Evolutionary conservation across 1,140 invertebrate species (phyloP), one percentile per base, ranked within the genome.

Genomic region (Coelopa frigida): DNA sequence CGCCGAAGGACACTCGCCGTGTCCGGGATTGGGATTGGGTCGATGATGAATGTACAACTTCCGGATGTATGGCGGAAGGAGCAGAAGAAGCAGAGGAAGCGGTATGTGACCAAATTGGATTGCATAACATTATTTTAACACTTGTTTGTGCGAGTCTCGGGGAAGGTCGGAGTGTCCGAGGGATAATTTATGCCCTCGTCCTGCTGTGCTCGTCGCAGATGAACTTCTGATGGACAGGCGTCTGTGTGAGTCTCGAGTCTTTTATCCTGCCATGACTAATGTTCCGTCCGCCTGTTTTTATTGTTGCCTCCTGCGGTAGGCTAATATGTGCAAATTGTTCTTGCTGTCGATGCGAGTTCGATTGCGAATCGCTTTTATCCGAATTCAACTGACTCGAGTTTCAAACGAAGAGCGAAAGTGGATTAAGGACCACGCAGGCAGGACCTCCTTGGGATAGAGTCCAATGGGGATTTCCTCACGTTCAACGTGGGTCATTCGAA

Each of bases 71-170:
- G 40, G 18, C 17, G 24, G 27, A 21, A 42, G 27, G 40, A 24
- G 18, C 24, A 29, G 32, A 29, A 18, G 40, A 42, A 12, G 40
- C 26, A 29, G 15, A 42, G 27, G 24, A 29, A 32, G 32, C 42
- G 35, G 17, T 44, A 27, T 44, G 26, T 23, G 31, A 33, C 17
- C 31, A 44, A 44, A 44, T 44, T 44, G 42, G 42, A 44, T 44
- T 44, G 42, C 42, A 44, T 44, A 44, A 44, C 31, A 44, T 44
- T 44, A 44, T 33, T 33, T 44, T 35, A n/a, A 32, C 42, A 35
- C 42, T 44, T 44, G 29, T 22, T 35, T 27, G n/a, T n/a, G n/a
- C n/a, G n/a, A n/a, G n/a, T n/a, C n/a, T n/a, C n/a, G 7, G 29
- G 24, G 23, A 44, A 44, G 27, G 24, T 18, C 22, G n/a, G 12